A percentile compares a stretch with the other conserved stretches of the same genome.
These are phyloP conservation scores for Chamaetylas fuelleborni DNA, from an alignment of 2,113 vertebrate species.

Conservation along the genomic window DNA sequence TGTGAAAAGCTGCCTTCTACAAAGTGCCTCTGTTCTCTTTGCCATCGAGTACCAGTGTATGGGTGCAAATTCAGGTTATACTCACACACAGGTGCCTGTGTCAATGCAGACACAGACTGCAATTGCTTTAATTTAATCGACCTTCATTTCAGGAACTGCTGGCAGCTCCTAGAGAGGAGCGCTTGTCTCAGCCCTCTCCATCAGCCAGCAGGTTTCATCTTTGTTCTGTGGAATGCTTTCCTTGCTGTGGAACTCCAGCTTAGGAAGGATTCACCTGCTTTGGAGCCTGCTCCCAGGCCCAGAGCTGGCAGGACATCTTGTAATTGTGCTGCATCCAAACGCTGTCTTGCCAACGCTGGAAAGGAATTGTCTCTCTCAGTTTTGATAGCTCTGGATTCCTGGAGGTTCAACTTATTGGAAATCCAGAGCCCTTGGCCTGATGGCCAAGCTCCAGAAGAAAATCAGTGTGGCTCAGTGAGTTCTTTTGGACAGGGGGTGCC, in stretches of 20 bases:
- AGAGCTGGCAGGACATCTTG: constrained; percentile 58
- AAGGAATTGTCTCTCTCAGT: background rate
- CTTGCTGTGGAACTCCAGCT: background rate
- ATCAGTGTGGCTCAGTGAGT: background rate
- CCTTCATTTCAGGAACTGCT: background rate
- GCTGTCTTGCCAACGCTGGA: constrained; percentile 11
- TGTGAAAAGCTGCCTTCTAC: background rate
- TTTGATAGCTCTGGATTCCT: constrained; percentile 32
- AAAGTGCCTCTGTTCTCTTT: background rate
- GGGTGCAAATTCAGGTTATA: background rate
- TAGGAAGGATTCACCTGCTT: constrained; percentile 54
- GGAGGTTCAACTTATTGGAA: constrained; percentile 37
- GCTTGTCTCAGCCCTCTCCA: background rate
- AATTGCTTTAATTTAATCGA: background rate
- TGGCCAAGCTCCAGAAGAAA: background rate
- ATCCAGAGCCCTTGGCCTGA: background rate
- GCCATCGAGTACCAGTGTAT: background rate
- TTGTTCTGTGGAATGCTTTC: background rate
- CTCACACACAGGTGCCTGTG: background rate
- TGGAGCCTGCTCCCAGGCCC: background rate
- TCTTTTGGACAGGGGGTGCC: background rate
- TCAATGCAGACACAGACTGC: background rate
- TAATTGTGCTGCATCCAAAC: constrained; percentile 7
- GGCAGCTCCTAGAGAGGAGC: background rate
- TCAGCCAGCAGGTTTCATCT: background rate